Conservation (phyloP, 2,888 invertebrate genomes). For the Polyommatus icarus region DNA sequence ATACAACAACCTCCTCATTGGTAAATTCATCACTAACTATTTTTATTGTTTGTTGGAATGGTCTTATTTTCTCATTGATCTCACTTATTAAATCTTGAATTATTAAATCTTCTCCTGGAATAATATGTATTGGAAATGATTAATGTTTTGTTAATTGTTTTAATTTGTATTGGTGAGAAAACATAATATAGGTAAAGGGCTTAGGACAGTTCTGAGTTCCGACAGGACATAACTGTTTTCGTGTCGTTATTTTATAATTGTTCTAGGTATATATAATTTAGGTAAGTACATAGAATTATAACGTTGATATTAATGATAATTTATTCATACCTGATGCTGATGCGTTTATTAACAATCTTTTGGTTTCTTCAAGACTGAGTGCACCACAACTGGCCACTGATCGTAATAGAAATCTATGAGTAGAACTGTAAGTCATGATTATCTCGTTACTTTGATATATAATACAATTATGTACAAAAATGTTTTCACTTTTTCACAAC, state of each 20-base stretch:
- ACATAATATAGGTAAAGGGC: no score
- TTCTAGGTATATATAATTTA: background rate
- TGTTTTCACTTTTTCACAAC: background rate
- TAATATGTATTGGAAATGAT: background rate
- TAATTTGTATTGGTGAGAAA: no score
- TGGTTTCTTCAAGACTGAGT: slow-evolving; percentile 54
- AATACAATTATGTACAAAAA: background rate
- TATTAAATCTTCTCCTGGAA: slow-evolving; percentile 51
- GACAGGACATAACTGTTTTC: background rate
- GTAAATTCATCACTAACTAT: slow-evolving; percentile 63
- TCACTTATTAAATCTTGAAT: slow-evolving; percentile 56
- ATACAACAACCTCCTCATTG: slow-evolving; percentile 62
- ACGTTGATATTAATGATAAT: no score
- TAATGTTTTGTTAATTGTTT: background rate
- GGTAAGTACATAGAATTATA: background rate
- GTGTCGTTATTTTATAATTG: background rate
- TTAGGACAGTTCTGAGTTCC: no score
- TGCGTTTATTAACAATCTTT: slow-evolving; percentile 48
- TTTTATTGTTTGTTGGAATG: slow-evolving; percentile 64
- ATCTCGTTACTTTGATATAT: background rate
- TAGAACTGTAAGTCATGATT: slow-evolving; percentile 56
- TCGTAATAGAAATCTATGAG: slow-evolving; percentile 62
- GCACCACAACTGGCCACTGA: slow-evolving; percentile 65
- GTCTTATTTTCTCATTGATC: slow-evolving; percentile 62
- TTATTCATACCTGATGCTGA: slow-evolving; percentile 50